These are phyloP conservation scores for Pseudopodoces humilis DNA, from an alignment of 2,113 vertebrate genomes.

Conservation along the genomic window DNA sequence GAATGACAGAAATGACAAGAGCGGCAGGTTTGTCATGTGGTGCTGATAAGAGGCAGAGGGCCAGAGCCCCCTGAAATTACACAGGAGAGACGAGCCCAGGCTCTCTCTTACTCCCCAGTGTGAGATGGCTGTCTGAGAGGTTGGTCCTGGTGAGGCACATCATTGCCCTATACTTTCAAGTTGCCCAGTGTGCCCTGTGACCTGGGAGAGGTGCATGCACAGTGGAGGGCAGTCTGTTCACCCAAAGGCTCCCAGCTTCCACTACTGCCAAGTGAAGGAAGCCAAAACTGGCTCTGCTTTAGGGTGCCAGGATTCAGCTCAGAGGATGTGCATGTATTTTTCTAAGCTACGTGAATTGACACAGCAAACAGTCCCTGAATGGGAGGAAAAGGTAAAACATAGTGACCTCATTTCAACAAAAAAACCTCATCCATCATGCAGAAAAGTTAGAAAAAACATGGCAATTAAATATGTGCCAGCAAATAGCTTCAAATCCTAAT, in stretches of 20 bases:
- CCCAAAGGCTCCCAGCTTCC: background rate
- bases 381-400: slow-evolving; percentile 43
- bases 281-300: background rate
- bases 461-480: background rate
- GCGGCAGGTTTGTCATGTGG: background rate
- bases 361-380: slow-evolving; percentile 21
- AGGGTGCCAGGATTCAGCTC: background rate
- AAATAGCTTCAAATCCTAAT: background rate
- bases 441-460: slow-evolving; percentile 19
- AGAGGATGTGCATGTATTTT: slow-evolving; percentile 22
- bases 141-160: background rate
- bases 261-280: background rate
- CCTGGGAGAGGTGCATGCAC: background rate
- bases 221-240: background rate
- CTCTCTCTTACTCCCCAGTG: background rate
- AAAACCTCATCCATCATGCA: background rate
- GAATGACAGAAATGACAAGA: slow-evolving; percentile 32
- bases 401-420: slow-evolving; percentile 42
- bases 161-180: background rate
- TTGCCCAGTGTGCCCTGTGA: background rate
- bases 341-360: background rate
- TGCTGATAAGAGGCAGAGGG: background rate
- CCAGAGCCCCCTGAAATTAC: background rate
- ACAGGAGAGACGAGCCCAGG: background rate
- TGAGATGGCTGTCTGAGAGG: background rate